Evolutionary conservation across 1,140 invertebrate genomes (phyloP), one percentile per base, ranked within the genome.

Genomic region (Chironomus tepperi): DNA sequence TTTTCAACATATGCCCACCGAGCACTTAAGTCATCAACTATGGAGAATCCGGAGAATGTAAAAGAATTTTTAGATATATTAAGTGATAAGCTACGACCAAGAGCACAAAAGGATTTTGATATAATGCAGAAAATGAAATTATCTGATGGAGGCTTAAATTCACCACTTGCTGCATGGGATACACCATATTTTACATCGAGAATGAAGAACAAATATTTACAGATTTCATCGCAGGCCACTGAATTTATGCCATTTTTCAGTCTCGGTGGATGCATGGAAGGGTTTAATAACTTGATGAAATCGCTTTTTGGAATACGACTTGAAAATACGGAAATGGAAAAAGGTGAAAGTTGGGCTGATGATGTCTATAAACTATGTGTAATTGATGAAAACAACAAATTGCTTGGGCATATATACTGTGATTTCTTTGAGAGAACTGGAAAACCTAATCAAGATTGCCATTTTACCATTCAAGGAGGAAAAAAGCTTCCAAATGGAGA

Each of bases 371-470:
- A 98, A 85, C 81, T 98, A 74, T 89, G 88, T 42, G 93, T 97
- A 19, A 85, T 90, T 10, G 90, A 97, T 79, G 88, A 91, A 75
- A 86, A 79, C 1, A 91, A 96, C 79, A 90, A 90, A 10, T 79
- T 91, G 18, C 83, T 99, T 7, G 98, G 98, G 0, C 89, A 96
- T 79, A 98, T 99, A 79, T 99, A 99, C 82, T 98, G 97, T 84
- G 98, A 99, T 84, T 92, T 99, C 79, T 99, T 94, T 81, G 91
- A 95, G 80, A 86, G 98, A 74, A 79, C 85, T 43, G 90, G 90
- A 7, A 99, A 99, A 84, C 90, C 94, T 34, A 91, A 95, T 84
- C 96, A 98, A 86, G 98, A 99, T 81, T 99, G 98, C 80, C 98
- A 99, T 83, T 99, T 98, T 83, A 99, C 97, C 0, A 98, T 99